These are phyloP conservation scores for Gambusia affinis DNA, from an alignment of 2,113 vertebrate species.

Conservation along the genomic window DNA sequence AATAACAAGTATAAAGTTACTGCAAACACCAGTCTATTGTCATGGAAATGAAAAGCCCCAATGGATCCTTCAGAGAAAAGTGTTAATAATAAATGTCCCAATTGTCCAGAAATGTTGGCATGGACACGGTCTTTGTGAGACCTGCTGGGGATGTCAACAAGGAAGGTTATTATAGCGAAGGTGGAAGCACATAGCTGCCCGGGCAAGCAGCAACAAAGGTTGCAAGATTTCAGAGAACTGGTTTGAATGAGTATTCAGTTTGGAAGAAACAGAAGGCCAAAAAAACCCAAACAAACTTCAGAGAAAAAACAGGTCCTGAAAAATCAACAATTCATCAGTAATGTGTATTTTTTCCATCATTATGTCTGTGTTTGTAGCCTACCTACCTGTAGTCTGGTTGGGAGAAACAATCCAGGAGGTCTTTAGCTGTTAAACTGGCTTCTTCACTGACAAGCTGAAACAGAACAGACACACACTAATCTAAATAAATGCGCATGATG, in stretches of 20 bases:
- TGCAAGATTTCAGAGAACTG: neutral
- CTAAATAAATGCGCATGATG: neutral
- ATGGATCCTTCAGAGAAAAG: neutral
- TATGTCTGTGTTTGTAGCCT: conserved; percentile 22
- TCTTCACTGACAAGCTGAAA: conserved; percentile 81
- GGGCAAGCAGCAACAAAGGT: conserved; percentile 39
- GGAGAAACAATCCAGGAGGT: conserved; percentile 87
- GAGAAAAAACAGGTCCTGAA: neutral
- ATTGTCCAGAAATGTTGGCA: conserved; percentile 38
- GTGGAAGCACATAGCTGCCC: conserved; percentile 29
- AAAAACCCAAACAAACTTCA: neutral
- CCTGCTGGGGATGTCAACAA: conserved; percentile 23
- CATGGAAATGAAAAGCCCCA: neutral
- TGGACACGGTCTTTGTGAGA: conserved; percentile 21
- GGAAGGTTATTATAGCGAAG: conserved; percentile 6
- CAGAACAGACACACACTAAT: conserved; percentile 19
- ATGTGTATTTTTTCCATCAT: neutral
- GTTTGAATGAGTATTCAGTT: conserved; percentile 2
- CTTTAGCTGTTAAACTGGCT: conserved; percentile 80
- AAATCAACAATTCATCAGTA: neutral
- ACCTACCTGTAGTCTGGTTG: conserved; percentile 91
- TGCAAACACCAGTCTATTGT: neutral
- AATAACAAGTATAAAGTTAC: neutral
- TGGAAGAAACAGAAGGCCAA: neutral
- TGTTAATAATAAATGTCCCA: neutral